Evolutionary conservation across 2,888 invertebrate species (phyloP).

Genomic region (Mythimna lalbum): DNA sequence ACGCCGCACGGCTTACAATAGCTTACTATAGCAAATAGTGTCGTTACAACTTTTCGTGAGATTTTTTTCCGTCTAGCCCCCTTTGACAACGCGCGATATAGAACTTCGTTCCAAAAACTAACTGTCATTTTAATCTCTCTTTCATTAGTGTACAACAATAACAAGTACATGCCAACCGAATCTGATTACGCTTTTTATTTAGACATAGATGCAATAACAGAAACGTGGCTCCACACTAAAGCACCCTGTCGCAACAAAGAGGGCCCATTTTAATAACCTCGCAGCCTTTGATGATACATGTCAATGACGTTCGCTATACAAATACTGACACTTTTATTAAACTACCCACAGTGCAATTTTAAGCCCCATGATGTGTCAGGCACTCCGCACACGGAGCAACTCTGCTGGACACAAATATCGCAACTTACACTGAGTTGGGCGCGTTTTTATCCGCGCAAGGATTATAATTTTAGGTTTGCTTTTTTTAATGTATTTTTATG

Average conservation of each 20-base stretch:
- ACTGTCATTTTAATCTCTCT: too few relatives aligned
- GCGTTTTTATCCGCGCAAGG: too few relatives aligned
- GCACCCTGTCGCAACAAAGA: slow-evolving; percentile 17
- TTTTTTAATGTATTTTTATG: too few relatives aligned
- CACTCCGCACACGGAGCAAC: neutral
- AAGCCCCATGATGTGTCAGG: slow-evolving; percentile 7
- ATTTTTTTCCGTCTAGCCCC: too few relatives aligned
- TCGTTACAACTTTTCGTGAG: too few relatives aligned
- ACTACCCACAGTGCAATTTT: slow-evolving; percentile 32
- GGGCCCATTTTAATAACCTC: slow-evolving; percentile 43
- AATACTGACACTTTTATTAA: slow-evolving; percentile 12
- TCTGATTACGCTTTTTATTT: neutral
- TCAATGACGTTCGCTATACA: slow-evolving; percentile 22
- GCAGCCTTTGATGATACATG: slow-evolving; percentile 35
- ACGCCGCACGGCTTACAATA: too few relatives aligned
- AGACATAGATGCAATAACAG: neutral
- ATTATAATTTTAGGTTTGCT: too few relatives aligned
- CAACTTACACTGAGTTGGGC: neutral
- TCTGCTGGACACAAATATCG: neutral
- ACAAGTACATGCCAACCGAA: too few relatives aligned
- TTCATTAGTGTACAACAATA: too few relatives aligned
- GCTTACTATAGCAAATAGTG: too few relatives aligned
- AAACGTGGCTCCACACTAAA: neutral
- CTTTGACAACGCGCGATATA: too few relatives aligned
- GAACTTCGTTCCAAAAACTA: too few relatives aligned